Evolutionary conservation across 2,113 vertebrate genomes (phyloP).

Genomic region (Ornithorhynchus anatinus): DNA sequence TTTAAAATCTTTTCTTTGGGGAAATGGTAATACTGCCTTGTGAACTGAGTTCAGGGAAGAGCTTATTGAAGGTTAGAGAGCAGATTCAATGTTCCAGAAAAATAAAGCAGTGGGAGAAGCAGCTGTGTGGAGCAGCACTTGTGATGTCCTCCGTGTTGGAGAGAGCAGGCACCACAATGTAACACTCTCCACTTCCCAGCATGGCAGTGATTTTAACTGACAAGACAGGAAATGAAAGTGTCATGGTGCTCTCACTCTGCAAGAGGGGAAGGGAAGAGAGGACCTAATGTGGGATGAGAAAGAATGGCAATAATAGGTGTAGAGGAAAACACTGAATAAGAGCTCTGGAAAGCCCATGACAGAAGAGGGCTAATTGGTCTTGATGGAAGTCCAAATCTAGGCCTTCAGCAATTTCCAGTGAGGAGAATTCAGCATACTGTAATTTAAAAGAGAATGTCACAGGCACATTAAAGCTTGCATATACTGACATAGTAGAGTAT

Average conservation of each 20-base stretch:
- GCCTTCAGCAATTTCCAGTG: constrained; percentile 7
- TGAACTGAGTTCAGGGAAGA: background rate
- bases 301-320: background rate
- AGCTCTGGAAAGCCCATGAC: background rate
- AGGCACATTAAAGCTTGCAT: background rate
- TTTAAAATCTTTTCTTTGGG: constrained; percentile 13
- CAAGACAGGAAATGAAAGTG: constrained; percentile 55
- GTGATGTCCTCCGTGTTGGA: constrained; percentile 7
- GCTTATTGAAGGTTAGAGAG: background rate
- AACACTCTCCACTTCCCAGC: constrained; percentile 24
- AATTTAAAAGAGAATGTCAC: constrained; percentile 19
- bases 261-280: constrained; percentile 11
- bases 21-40: constrained; percentile 1
- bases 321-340: background rate
- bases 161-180: background rate
- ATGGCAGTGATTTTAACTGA: constrained; percentile 39
- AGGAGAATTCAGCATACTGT: background rate
- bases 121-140: constrained; percentile 4
- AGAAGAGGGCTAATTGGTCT: constrained; percentile 2
- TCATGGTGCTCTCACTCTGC: constrained; percentile 14
- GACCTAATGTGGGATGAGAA: constrained; percentile 1
- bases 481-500: background rate
- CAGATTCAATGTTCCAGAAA: constrained; percentile 32
- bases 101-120: background rate
- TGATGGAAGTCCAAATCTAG: constrained; percentile 5